These are phyloP conservation scores for Psittacus erithacus DNA, from an alignment of 2,113 vertebrate genomes.

Conservation along the genomic window DNA sequence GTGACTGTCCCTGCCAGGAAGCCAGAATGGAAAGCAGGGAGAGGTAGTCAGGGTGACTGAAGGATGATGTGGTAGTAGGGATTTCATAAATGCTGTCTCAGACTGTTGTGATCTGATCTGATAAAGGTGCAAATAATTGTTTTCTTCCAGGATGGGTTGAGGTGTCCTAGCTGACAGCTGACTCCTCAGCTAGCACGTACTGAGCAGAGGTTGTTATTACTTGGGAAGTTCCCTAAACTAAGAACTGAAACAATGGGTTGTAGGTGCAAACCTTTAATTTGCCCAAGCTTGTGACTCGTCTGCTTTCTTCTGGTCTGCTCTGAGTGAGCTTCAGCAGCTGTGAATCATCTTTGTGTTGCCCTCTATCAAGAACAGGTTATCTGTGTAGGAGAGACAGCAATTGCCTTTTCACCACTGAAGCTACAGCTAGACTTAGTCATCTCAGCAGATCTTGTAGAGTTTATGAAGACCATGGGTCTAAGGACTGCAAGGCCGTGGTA, in stretches of 20 bases:
- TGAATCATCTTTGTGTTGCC: background rate
- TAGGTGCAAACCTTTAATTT: background rate
- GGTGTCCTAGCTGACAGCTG: background rate
- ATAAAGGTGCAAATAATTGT: conserved; percentile 14
- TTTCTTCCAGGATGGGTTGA: background rate
- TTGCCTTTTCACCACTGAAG: background rate
- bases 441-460: background rate
- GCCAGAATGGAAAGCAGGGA: background rate
- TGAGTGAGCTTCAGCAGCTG: background rate
- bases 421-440: background rate
- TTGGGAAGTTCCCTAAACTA: background rate
- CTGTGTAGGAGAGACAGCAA: background rate
- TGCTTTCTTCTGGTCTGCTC: background rate
- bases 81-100: background rate
- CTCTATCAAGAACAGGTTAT: background rate
- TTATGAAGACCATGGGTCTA: background rate
- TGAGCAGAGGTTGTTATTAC: background rate
- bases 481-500: background rate
- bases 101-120: background rate
- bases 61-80: background rate
- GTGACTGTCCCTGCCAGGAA: background rate
- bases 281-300: background rate
- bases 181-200: background rate
- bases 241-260: background rate
- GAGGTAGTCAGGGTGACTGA: background rate